Evolutionary conservation across 1,140 invertebrate genomes (phyloP), one percentile per base, ranked within the genome.

Genomic region (Patella vulgata): DNA sequence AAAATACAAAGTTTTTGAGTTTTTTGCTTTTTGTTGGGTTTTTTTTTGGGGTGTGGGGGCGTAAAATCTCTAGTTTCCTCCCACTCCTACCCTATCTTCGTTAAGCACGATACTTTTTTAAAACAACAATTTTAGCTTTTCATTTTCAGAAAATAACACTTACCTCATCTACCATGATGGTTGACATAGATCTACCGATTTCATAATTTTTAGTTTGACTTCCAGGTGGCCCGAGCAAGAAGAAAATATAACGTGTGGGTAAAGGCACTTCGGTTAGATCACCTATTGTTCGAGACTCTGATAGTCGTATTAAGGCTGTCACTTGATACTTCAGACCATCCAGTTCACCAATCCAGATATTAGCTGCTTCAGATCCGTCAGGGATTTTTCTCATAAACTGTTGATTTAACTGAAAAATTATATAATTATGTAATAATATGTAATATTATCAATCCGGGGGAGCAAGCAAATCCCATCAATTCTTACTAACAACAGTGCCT

Each of bases 191-290:
- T 43, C 96, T 88, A 79, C 96, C 96, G 63, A 98, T 92, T 87
- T 98, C 96, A 83, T 97, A 94, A 83, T 97, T 97, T 50, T 80
- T 79, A 75, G 92, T 91, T 53, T 90, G 89, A 51, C 89, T 88
- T 23, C 91, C 89, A 87, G 87, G 59, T 21, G 97, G 97, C 31
- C 96, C 96, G 12, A 99, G 87, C 66, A 98, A 87, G 28, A 99
- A 88, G 80, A 98, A 99, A 63, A 99, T 87, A 81, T 99, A 99
- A 76, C 95, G 88, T 3, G 96, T 98, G 23, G 97, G 96, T 28
- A 99, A 92, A 25, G 96, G 96, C 19, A 83, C 77, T 51, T 99
- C 97, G 6, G 96, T 98, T 33, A 99, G 85, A 83, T 99, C 95
- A 3, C 96, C 96, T 84, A 99, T 90, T 63, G 94, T 89, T 17